Conservation (phyloP, 2,113 vertebrate genomes). For the Sorex araneus region DNA sequence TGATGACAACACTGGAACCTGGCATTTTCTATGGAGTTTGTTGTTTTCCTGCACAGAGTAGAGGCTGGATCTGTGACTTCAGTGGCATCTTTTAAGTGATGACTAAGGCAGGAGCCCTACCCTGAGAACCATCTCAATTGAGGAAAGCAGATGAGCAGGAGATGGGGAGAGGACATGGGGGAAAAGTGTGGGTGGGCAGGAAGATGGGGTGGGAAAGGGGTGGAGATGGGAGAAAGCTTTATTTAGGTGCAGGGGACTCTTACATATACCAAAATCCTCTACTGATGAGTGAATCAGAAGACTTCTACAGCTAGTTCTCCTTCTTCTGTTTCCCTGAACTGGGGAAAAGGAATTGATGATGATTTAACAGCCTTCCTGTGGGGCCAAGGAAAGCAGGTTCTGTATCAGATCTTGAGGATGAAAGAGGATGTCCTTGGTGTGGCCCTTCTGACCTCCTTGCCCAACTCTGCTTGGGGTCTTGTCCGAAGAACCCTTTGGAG, state of each 20-base stretch:
- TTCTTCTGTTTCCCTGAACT: too few species aligned
- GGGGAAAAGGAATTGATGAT: too few species aligned
- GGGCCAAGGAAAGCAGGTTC: too few species aligned
- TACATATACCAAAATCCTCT: background rate
- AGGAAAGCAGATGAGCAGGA: background rate
- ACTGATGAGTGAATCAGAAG: background rate
- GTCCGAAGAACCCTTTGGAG: too few species aligned
- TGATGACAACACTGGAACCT: background rate
- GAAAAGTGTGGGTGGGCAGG: background rate
- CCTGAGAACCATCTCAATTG: background rate
- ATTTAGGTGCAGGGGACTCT: background rate
- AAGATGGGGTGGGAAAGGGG: background rate
- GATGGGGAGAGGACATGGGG: background rate
- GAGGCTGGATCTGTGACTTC: background rate
- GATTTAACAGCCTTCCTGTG: too few species aligned
- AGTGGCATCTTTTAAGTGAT: background rate
- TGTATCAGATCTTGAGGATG: too few species aligned
- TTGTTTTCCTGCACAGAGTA: background rate
- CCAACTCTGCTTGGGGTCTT: too few species aligned
- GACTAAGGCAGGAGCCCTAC: background rate
- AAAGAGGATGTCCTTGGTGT: too few species aligned
- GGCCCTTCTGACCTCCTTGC: too few species aligned
- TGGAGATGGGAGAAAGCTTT: background rate
- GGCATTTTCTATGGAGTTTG: background rate
- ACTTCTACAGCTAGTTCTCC: background rate